Percentiles rank a stretch among this genome's conserved stretches.
Evolutionary conservation across 2,113 vertebrate species (phyloP).

Genomic region (Ancistrus triradiatus): DNA sequence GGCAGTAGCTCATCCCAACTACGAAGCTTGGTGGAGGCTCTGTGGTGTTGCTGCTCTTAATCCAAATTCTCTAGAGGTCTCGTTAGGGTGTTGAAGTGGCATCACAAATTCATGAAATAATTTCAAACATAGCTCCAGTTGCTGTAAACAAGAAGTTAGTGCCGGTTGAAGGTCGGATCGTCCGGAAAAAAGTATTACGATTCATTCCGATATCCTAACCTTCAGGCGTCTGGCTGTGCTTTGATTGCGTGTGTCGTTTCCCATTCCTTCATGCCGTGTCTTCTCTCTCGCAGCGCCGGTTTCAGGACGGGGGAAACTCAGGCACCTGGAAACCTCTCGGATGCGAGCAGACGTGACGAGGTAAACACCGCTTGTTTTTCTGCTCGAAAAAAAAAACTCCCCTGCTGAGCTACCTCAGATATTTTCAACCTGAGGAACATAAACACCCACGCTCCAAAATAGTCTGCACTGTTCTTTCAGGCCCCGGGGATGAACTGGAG

Average conservation of each 20-base stretch:
- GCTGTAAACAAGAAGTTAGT: no score
- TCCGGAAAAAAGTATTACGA: no score
- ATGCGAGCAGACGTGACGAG: neutral
- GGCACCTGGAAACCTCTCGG: slow-evolving; percentile 5
- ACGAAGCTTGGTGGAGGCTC: no score
- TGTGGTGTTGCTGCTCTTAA: no score
- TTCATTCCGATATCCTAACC: slow-evolving; percentile 1
- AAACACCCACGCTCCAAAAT: slow-evolving; percentile 28
- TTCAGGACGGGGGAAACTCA: slow-evolving; percentile 22
- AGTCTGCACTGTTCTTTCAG: neutral
- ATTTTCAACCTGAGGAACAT: slow-evolving; percentile 37
- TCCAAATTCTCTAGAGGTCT: no score
- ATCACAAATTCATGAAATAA: no score
- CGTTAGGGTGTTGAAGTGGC: no score
- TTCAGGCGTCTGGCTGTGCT: slow-evolving; percentile 3
- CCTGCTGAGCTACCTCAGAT: slow-evolving; percentile 30
- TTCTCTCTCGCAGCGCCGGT: slow-evolving; percentile 21
- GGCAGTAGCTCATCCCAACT: no score
- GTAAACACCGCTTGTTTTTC: slow-evolving; percentile 38
- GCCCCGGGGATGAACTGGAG: neutral
- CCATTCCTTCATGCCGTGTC: no score
- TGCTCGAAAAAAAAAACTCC: slow-evolving; percentile 26
- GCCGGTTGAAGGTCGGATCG: no score
- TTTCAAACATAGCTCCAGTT: no score
- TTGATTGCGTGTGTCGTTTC: neutral